phyloP scores from a whole-genome alignment of 2,888 invertebrate genomes.

The Antheraea assamensis region DNA sequence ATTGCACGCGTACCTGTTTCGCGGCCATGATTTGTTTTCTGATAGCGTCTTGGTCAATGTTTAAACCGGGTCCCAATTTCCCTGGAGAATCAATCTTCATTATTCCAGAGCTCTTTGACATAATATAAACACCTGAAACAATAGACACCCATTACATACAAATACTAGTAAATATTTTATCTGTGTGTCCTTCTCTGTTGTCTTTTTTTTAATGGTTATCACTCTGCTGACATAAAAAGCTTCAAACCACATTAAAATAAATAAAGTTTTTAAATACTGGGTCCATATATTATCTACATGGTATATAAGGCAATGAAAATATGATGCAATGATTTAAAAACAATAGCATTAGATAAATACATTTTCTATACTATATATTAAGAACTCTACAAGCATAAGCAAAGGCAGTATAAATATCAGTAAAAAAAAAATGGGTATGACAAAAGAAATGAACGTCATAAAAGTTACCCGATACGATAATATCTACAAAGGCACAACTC shows the following conservation, averaged over 20 bases:
- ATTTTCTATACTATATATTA: background rate
- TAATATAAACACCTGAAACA: constrained; percentile 85
- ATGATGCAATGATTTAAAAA: background rate
- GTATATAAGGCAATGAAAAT: no score
- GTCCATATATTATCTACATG: no score
- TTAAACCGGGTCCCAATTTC: constrained; percentile 75
- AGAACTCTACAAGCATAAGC: no score
- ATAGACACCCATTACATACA: constrained; percentile 24
- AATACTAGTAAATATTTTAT: background rate
- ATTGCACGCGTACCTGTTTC: constrained; percentile 60
- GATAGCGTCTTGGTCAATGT: constrained; percentile 77
- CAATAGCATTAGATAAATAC: background rate
- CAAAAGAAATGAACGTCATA: background rate
- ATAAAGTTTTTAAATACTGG: no score
- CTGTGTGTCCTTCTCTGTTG: constrained; percentile 22
- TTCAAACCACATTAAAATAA: background rate
- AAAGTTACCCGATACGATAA: background rate
- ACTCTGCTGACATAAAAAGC: background rate
- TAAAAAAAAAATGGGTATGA: background rate
- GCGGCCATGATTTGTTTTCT: constrained; percentile 78
- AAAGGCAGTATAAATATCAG: background rate
- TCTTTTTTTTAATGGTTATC: background rate
- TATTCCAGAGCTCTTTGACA: constrained; percentile 89
- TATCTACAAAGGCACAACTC: background rate
- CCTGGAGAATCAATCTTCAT: constrained; percentile 87